A percentile compares a stretch with the other conserved stretches of the same genome.
Evolutionary conservation across 2,888 invertebrate species (phyloP).

Genomic region (Sycophila texana): DNA sequence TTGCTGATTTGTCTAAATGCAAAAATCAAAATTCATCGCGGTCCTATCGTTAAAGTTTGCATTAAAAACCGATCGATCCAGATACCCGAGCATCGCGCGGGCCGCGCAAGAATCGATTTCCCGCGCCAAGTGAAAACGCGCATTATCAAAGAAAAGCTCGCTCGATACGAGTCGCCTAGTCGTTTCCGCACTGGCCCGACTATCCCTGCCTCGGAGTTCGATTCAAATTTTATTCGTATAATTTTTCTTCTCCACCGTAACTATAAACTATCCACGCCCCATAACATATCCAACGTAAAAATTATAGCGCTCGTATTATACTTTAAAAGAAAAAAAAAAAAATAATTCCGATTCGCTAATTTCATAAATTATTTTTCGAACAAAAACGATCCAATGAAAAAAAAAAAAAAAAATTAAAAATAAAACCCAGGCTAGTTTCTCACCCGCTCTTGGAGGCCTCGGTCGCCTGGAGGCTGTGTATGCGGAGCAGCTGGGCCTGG

Average conservation of each 20-base stretch:
- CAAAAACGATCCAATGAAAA: neutral
- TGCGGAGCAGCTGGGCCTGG: constrained; percentile 81
- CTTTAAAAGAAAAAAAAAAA: no score
- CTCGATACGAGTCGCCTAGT: no score
- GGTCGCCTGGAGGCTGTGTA: constrained; percentile 81
- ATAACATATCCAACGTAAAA: no score
- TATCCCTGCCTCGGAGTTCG: no score
- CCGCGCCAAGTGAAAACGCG: neutral
- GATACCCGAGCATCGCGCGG: neutral
- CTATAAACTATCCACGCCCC: no score
- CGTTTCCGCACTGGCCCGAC: no score
- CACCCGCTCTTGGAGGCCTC: constrained; percentile 83
- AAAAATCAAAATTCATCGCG: neutral
- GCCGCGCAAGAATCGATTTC: constrained; percentile 28
- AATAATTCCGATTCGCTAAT: no score
- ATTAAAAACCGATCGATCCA: neutral
- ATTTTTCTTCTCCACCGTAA: no score
- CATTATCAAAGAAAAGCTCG: constrained; percentile 3
- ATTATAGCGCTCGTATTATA: no score
- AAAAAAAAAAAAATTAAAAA: neutral
- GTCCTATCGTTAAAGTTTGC: neutral
- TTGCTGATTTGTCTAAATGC: no score
- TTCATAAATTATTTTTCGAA: no score
- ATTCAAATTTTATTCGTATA: no score
- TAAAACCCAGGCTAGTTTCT: constrained; percentile 58